Base-by-base conservation (phyloP, 2,888 invertebrate genomes). In the Lasioglossum vierecki region DNA sequence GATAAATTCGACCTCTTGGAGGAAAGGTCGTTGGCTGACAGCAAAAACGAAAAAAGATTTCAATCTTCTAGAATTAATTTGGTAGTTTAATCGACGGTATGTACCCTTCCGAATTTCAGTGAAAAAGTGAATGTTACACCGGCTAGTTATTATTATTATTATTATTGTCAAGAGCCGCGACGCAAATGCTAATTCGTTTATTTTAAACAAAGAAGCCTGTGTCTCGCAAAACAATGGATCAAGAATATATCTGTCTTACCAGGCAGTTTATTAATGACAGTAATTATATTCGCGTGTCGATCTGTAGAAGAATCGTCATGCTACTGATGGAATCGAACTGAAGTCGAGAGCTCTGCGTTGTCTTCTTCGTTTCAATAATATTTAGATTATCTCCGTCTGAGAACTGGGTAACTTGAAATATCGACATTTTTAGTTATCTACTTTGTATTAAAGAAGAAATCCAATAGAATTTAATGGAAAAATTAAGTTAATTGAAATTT, bases 321-420 rank as follows among this genome's bases (percentile, higher is more conserved):
- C 53, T 53, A 53, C 53, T n/a, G 57, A 74, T 74, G 74, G 39
- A 15, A 15, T 41, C 39, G 39, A 74, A 22, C 53, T 41, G 53
- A 57, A 39, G 13, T 39, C 39, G 74, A 57, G 15, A 57, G 15
- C n/a, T 57, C 15, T 22, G 49, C 8, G 49, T 22, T 22, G 22
- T 8, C 22, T 53, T 53, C 53, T 22, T 53, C 53, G 2, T 53
- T 22, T 53, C 22, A 53, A 53, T 53, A 53, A 53, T 53, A 22
- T 53, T 53, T 30, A 30, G 30, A 30, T 30, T 30, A 30, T 30
- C 30, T 30, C 30, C 30, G 30, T 30, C 30, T 30, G 30, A 30
- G 30, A 30, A 30, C 30, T 30, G 30, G 30, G 30, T 30, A 30
- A 30, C 30, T 30, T 30, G 30, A 30, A 30, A 30, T 30, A 30